phyloP scores from a whole-genome alignment of 2,888 invertebrate genomes.

The Sepioteuthis lessoniana region DNA sequence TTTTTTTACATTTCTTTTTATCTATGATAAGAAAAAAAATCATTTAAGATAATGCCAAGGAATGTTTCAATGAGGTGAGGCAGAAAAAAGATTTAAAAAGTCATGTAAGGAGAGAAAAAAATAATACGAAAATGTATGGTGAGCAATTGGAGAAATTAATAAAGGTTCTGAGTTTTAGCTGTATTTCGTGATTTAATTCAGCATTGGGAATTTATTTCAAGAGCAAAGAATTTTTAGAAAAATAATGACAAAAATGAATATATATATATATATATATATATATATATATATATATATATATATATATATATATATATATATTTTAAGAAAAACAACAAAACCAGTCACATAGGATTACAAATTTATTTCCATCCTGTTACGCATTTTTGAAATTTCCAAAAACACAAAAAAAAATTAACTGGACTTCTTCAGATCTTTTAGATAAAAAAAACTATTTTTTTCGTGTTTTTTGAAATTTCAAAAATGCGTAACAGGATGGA shows the following conservation, averaged over 20 bases:
- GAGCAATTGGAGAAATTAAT: background rate
- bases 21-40: background rate
- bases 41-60: background rate
- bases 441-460: too few species aligned
- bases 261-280: background rate
- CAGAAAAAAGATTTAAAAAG: background rate
- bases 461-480: too few species aligned
- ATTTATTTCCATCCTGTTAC: too few species aligned
- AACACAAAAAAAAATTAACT: too few species aligned
- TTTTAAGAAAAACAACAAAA: too few species aligned
- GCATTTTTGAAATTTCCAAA: too few species aligned
- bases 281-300: background rate
- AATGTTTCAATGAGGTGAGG: slow-evolving; percentile 16
- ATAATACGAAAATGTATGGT: background rate
- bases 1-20: background rate
- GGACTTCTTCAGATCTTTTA: too few species aligned
- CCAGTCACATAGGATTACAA: too few species aligned
- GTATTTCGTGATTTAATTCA: background rate
- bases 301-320: background rate
- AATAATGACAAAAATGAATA: background rate
- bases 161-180: background rate
- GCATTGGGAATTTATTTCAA: background rate
- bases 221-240: background rate
- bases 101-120: background rate
- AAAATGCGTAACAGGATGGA: too few species aligned